Conservation (phyloP, 2,888 invertebrate genomes). For the Lasioglossum vierecki region DNA sequence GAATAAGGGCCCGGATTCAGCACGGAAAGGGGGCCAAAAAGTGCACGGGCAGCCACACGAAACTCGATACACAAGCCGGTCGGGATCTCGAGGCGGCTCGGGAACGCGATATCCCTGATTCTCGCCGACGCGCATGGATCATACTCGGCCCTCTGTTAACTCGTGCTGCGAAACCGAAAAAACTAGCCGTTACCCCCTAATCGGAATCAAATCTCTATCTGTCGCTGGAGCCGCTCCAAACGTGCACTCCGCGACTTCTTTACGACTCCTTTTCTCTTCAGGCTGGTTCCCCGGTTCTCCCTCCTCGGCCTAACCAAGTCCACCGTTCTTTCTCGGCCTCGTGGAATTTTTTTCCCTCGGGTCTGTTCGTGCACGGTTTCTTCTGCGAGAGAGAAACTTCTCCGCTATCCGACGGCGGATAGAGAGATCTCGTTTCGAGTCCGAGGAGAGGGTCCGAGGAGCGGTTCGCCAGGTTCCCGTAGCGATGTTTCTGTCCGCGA, state of each 20-base stretch:
- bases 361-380: not conserved
- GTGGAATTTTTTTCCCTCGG: slow-evolving; percentile 1
- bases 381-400: not conserved
- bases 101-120: slow-evolving; percentile 83
- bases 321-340: not conserved
- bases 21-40: slow-evolving; percentile 60
- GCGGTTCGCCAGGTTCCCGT: not conserved
- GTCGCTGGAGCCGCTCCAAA: slow-evolving; percentile 36
- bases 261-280: slow-evolving; percentile 9
- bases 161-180: slow-evolving; percentile 68
- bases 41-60: slow-evolving; percentile 68
- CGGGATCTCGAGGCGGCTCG: slow-evolving; percentile 68
- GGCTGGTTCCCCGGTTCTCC: not conserved
- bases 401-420: not conserved
- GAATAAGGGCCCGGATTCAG: slow-evolving; percentile 3
- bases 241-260: slow-evolving; percentile 39
- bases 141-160: slow-evolving; percentile 78
- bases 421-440: slow-evolving; percentile 10
- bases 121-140: slow-evolving; percentile 80
- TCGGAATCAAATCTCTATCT: slow-evolving; percentile 76
- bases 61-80: slow-evolving; percentile 79
- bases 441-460: not conserved
- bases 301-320: not conserved
- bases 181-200: slow-evolving; percentile 65
- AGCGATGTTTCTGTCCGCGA: slow-evolving; percentile 36